A percentile compares a stretch with the other conserved stretches of the same genome.
These are phyloP conservation scores for Chloebia gouldiae DNA, from an alignment of 2,113 vertebrate genomes.

Conservation along the genomic window DNA sequence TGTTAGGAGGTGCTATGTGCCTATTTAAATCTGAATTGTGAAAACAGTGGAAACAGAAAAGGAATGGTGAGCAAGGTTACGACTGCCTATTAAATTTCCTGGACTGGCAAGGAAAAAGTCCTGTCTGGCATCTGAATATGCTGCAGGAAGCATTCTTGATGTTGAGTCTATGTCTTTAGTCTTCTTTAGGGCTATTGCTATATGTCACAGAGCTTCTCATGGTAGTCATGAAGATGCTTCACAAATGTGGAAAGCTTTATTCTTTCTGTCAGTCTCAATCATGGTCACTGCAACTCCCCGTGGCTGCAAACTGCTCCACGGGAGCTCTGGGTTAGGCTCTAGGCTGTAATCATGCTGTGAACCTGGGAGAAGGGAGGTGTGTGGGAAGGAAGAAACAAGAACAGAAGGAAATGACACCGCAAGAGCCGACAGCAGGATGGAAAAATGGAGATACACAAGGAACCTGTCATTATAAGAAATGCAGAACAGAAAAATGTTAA, in stretches of 20 bases:
- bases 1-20: background rate
- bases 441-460: background rate
- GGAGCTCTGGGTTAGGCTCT: background rate
- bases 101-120: background rate
- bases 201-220: background rate
- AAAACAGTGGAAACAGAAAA: background rate
- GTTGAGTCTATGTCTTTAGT: background rate
- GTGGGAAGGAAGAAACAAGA: slow-evolving; percentile 20
- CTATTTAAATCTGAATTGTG: background rate
- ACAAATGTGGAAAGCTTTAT: background rate
- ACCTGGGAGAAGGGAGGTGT: background rate
- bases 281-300: background rate
- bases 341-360: background rate
- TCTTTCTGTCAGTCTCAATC: background rate
- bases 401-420: background rate
- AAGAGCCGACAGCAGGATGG: background rate
- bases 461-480: background rate
- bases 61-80: background rate
- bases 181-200: background rate
- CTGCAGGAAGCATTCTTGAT: background rate
- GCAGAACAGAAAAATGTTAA: background rate
- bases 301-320: background rate
- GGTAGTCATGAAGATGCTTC: background rate
- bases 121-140: background rate
- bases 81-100: background rate